A percentile compares a stretch with the other conserved stretches of the same genome.
Evolutionary conservation across 2,888 invertebrate genomes (phyloP).

Genomic region (Apotomis capreana): DNA sequence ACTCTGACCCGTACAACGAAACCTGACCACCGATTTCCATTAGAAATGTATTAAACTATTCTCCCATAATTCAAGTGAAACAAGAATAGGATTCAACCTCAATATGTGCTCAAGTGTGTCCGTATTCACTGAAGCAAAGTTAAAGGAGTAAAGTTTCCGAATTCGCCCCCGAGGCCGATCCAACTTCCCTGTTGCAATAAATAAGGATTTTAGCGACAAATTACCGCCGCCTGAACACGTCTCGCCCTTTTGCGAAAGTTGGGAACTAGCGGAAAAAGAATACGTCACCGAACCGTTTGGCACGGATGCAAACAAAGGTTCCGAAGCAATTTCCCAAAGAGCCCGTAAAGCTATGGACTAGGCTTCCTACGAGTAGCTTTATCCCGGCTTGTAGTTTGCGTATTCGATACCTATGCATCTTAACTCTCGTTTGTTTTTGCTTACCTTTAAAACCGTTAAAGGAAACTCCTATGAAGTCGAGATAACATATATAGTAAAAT

Average conservation of each 20-base stretch:
- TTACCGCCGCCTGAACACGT: slow-evolving; percentile 79
- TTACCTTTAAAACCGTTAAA: neutral
- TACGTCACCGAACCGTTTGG: slow-evolving; percentile 51
- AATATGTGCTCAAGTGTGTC: slow-evolving; percentile 80
- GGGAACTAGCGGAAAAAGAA: slow-evolving; percentile 69
- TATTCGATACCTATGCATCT: slow-evolving; percentile 5
- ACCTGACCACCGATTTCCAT: slow-evolving; percentile 52
- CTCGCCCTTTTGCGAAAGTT: slow-evolving; percentile 74
- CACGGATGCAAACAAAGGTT: slow-evolving; percentile 54
- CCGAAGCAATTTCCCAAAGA: slow-evolving; percentile 48
- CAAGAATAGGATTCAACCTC: slow-evolving; percentile 78
- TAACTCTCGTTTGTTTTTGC: neutral
- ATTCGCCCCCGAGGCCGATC: slow-evolving; percentile 78
- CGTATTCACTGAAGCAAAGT: slow-evolving; percentile 77
- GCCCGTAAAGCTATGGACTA: slow-evolving; percentile 39
- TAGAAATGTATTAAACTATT: slow-evolving; percentile 70
- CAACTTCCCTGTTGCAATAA: slow-evolving; percentile 80
- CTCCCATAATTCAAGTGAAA: slow-evolving; percentile 73
- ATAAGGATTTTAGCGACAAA: slow-evolving; percentile 83
- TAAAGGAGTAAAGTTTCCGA: slow-evolving; percentile 79
- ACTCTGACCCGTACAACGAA: slow-evolving; percentile 24
- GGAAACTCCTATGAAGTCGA: neutral
- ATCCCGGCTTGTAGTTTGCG: slow-evolving; percentile 25
- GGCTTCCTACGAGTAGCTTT: slow-evolving; percentile 33
- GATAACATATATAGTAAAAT: no score